Conservation (phyloP, 2,797 vertebrate species). For the Eremophila alpestris region DNA sequence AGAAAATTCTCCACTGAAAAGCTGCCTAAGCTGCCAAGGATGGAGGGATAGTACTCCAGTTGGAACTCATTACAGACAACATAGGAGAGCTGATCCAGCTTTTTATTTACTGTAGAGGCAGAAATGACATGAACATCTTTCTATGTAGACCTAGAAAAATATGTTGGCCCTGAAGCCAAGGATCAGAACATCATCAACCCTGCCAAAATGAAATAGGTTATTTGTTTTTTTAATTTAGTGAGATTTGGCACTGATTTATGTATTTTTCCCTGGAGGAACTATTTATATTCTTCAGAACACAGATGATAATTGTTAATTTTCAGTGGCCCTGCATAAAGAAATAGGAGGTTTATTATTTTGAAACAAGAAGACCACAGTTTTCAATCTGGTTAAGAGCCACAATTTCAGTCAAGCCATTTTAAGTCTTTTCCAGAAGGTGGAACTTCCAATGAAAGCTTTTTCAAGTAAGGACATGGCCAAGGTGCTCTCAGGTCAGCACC, state of each 20-base stretch:
- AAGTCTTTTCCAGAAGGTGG: neutral
- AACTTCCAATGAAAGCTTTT: neutral
- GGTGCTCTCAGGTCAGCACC: neutral
- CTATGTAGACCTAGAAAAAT: slow-evolving; percentile 52
- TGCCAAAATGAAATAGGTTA: slow-evolving; percentile 59
- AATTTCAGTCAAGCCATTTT: neutral
- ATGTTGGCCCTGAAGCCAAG: slow-evolving; percentile 45
- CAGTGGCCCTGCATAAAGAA: neutral
- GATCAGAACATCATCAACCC: slow-evolving; percentile 39
- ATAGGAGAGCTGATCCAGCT: slow-evolving; percentile 50
- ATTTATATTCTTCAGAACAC: slow-evolving; percentile 25
- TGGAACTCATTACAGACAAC: slow-evolving; percentile 55
- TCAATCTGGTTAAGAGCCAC: neutral
- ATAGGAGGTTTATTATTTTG: neutral
- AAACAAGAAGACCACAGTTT: neutral
- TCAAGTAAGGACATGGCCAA: neutral
- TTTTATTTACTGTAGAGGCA: slow-evolving; percentile 57
- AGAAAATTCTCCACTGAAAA: slow-evolving; percentile 33
- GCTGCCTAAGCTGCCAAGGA: slow-evolving; percentile 39
- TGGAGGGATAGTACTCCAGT: slow-evolving; percentile 34
- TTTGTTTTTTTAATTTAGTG: slow-evolving; percentile 48
- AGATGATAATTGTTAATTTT: slow-evolving; percentile 35
- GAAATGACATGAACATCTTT: slow-evolving; percentile 55
- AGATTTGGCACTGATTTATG: slow-evolving; percentile 32
- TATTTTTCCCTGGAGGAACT: slow-evolving; percentile 26